Evolutionary conservation across 2,797 vertebrate species (phyloP), one percentile per base, ranked within the genome.

Genomic region (Danio aesculapii): DNA sequence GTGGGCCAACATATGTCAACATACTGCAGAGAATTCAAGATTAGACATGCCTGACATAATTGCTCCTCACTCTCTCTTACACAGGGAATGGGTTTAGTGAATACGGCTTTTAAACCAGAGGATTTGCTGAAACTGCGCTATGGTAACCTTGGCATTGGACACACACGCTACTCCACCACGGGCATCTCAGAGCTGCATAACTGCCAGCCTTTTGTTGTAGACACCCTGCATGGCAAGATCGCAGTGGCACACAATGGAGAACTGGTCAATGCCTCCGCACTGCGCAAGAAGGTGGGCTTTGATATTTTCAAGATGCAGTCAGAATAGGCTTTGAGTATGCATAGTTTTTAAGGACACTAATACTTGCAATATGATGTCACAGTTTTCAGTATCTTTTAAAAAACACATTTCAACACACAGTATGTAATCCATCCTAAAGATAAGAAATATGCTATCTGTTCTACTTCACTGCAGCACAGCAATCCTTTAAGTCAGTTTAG

Each of bases 201-300:
- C 90, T 99, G 98, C 89, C 98, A 99, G 89, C 98, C 98, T 3
- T 99, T 99, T 85, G 97, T 99, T 6, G 98, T 99, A 81, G 98
- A 99, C 86, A 99, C 96, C 0, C 95, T 99, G 77, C 98, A 98
- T 4, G 98, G 98, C 79, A 96, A 96, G 92, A 99, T 99, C 0
- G 98, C 98, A 0, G 97, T 99, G 53, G 98, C 98, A 0, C 98
- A 99, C 91, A 99, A 99, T 0, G 98, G 98, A 6, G 98, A 99
- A 89, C 88, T 99, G 44, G 94, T 98, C 19, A 99, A 99, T 9
- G 96, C 98, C 71, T 85, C 90, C 2, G 94, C 90, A 0, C 90
- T 99, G 86, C 92, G 96, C 82, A 96, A 92, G 88, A 97, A 98
- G 96, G 98, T 95, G 87, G 89, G 79, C 30, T 30, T 30, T 30